These are phyloP conservation scores for Tympanuchus pallidicinctus DNA, from an alignment of 2,113 vertebrate species.

Conservation along the genomic window DNA sequence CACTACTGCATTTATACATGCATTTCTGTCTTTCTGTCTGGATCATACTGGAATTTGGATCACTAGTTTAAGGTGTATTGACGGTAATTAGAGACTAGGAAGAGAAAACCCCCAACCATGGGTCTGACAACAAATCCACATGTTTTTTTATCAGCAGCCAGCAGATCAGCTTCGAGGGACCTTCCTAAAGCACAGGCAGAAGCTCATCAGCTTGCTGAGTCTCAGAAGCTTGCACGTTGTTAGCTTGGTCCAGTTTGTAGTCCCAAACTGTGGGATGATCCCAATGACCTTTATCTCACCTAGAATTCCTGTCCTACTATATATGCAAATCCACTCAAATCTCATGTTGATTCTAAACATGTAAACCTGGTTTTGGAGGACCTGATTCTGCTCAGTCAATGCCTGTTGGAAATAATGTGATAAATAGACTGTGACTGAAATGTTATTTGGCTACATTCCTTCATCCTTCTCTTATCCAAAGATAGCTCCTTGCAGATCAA, in stretches of 20 bases:
- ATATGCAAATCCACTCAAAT: neutral
- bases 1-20: rapidly evolving
- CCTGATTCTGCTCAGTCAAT: neutral
- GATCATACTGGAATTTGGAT: neutral
- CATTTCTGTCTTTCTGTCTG: neutral
- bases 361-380: neutral
- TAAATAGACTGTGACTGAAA: neutral
- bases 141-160: neutral
- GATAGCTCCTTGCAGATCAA: neutral
- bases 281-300: neutral
- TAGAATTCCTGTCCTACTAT: neutral
- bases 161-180: constrained; percentile 26
- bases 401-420: neutral
- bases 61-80: neutral
- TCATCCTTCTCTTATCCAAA: neutral
- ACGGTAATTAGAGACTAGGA: neutral
- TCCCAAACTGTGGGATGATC: neutral
- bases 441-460: neutral
- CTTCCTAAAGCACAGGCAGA: neutral
- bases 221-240: neutral
- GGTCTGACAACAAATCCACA: neutral
- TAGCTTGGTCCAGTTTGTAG: constrained; percentile 13
- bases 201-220: neutral
- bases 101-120: neutral
- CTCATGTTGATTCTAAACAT: neutral